Conservation (phyloP, 2,113 vertebrate genomes). For the Zosterops japonicus region DNA sequence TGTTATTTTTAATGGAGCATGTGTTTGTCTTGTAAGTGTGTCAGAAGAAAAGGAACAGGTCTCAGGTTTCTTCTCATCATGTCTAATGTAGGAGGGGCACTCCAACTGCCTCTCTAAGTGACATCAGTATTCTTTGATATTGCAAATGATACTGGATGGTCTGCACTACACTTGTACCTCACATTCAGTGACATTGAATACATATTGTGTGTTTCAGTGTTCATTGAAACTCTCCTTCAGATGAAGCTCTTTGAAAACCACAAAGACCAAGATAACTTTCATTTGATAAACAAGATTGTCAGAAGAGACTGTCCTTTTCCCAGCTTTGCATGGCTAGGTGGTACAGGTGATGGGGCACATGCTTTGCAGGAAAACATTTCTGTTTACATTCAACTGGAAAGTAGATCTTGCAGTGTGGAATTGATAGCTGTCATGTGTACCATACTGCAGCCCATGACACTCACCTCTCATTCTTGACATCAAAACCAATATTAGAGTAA, state of each 20-base stretch:
- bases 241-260: not conserved
- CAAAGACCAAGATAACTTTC: not conserved
- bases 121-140: not conserved
- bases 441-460: not conserved
- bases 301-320: not conserved
- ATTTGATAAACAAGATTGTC: not conserved
- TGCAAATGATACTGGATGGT: not conserved
- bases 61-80: constrained; percentile 75
- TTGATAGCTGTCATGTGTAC: constrained; percentile 24
- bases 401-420: constrained; percentile 9
- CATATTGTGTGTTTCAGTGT: not conserved
- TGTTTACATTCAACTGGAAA: not conserved
- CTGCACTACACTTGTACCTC: not conserved
- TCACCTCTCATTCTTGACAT: constrained; percentile 28
- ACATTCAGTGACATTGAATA: not conserved
- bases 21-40: constrained; percentile 80
- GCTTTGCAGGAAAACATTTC: not conserved
- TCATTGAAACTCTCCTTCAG: not conserved
- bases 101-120: not conserved
- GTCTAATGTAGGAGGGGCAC: not conserved
- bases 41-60: constrained; percentile 33
- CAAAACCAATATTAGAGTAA: constrained; percentile 62
- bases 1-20: constrained; percentile 85
- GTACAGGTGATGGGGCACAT: not conserved
- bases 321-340: not conserved